Evolutionary conservation across 2,113 vertebrate genomes (phyloP).

Genomic region (Tetraodon nigroviridis): DNA sequence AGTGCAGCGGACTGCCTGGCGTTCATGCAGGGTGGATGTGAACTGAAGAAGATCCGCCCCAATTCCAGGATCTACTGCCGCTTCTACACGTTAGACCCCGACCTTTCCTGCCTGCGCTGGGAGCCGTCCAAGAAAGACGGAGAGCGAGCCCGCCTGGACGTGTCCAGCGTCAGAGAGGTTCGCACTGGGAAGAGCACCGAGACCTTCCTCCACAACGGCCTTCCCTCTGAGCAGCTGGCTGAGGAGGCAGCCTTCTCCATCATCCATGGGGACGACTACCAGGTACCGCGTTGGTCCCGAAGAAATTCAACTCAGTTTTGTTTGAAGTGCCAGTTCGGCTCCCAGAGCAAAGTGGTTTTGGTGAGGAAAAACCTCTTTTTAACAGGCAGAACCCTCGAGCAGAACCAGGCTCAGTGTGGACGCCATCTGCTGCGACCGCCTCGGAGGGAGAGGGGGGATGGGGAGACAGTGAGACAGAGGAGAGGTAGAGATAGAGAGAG

Average conservation of each 20-base stretch:
- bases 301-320: no score
- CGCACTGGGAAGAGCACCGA: constrained; percentile 95
- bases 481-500: no score
- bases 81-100: constrained; percentile 90
- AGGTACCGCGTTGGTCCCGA: constrained; percentile 25
- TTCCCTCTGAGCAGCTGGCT: constrained; percentile 85
- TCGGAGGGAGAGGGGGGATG: no score
- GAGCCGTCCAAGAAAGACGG: constrained; percentile 96
- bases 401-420: no score
- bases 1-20: constrained; percentile 92
- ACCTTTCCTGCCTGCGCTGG: constrained; percentile 92
- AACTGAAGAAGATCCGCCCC: constrained; percentile 94
- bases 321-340: no score
- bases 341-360: no score
- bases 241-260: constrained; percentile 93
- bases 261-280: constrained; percentile 93
- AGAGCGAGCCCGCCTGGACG: constrained; percentile 91
- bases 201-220: constrained; percentile 91
- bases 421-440: no score
- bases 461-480: no score
- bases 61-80: constrained; percentile 93
- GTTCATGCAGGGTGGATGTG: constrained; percentile 98
- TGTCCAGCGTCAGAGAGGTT: constrained; percentile 88
- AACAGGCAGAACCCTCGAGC: no score
- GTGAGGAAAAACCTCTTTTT: no score